A percentile compares a stretch with the other conserved stretches of the same genome.
These are phyloP conservation scores for Cryptomyrus ogoouensis DNA, from an alignment of 2,113 vertebrate genomes.

Conservation along the genomic window DNA sequence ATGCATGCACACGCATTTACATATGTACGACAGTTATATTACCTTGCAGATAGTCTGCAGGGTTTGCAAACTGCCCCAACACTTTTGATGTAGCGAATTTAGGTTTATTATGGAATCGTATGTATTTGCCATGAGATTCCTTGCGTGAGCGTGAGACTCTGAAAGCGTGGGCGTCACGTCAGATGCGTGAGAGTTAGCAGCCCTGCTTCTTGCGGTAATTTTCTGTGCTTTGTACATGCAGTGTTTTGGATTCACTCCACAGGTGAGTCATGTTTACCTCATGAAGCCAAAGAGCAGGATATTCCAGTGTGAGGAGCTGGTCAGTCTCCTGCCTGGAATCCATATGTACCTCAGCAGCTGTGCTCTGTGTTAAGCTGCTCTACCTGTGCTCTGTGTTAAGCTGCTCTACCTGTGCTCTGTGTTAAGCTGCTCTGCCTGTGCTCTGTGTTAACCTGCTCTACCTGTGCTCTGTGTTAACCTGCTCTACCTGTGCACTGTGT, in stretches of 20 bases:
- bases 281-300: not conserved
- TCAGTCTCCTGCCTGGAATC: not conserved
- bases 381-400: not conserved
- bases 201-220: not conserved
- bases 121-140: not conserved
- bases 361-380: not conserved
- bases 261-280: not conserved
- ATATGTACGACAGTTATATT: not conserved
- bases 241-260: not conserved
- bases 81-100: not conserved
- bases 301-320: not conserved
- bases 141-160: not conserved
- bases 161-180: not conserved
- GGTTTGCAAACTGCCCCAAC: not conserved
- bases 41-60: not conserved
- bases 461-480: no score
- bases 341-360: not conserved
- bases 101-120: not conserved
- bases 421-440: not conserved
- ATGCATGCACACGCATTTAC: not conserved
- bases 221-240: not conserved
- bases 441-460: no score
- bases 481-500: no score
- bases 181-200: not conserved
- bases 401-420: not conserved